phyloP scores from a whole-genome alignment of 2,113 vertebrate genomes.

The Albula goreensis region DNA sequence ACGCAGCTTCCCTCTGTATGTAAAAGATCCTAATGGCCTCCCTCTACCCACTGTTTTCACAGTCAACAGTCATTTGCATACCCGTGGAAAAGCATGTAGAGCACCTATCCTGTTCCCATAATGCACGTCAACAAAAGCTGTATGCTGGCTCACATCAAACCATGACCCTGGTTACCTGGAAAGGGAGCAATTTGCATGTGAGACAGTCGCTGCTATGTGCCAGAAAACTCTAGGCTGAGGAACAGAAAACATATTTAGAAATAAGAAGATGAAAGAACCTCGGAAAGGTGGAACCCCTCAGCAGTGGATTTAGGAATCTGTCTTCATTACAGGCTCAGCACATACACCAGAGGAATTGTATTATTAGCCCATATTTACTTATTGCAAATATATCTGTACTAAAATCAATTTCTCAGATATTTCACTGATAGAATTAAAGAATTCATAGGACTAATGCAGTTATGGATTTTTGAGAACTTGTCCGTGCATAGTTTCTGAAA shows the following conservation, averaged over 20 bases:
- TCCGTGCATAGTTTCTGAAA: too few species aligned
- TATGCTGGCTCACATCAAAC: neutral
- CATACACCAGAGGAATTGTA: too few species aligned
- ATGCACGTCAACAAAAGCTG: neutral
- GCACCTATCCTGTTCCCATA: neutral
- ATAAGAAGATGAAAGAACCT: neutral
- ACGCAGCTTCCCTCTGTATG: slow-evolving; percentile 43
- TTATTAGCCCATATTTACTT: too few species aligned
- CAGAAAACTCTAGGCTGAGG: neutral
- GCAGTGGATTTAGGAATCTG: too few species aligned
- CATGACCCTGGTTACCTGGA: neutral
- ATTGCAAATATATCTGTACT: too few species aligned
- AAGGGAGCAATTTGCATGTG: neutral
- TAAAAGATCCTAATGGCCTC: neutral
- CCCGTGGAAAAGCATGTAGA: neutral
- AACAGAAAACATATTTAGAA: neutral
- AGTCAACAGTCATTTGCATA: too few species aligned
- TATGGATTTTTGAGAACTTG: too few species aligned
- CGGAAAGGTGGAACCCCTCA: too few species aligned
- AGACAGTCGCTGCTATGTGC: neutral
- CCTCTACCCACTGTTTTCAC: neutral
- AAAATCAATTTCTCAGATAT: too few species aligned
- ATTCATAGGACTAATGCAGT: too few species aligned
- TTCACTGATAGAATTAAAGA: too few species aligned
- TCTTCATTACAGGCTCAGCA: too few species aligned